Conservation (phyloP, 2,888 invertebrate species). For the Stenoptilia bipunctidactyla region DNA sequence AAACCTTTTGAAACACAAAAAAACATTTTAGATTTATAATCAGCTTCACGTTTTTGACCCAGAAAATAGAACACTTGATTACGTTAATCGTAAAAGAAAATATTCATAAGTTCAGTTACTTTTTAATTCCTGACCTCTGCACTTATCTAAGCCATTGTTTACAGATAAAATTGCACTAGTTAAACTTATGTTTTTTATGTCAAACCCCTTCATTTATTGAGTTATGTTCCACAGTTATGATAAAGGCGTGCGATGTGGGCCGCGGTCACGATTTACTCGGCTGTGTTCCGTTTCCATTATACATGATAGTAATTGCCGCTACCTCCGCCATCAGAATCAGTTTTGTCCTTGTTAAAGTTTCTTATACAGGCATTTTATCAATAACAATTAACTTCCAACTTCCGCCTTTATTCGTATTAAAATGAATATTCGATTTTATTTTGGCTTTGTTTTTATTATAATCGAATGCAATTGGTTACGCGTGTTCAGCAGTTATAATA, state of each 20-base stretch:
- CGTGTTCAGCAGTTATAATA: too few species aligned
- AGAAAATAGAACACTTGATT: too few species aligned
- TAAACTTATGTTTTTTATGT: neutral
- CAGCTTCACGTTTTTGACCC: too few species aligned
- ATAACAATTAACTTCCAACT: too few species aligned
- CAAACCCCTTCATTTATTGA: neutral
- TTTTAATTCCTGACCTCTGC: slow-evolving; percentile 2
- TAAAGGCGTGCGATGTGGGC: slow-evolving; percentile 19
- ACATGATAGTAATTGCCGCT: slow-evolving; percentile 31
- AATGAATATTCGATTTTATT: too few species aligned
- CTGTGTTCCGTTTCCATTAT: slow-evolving; percentile 51
- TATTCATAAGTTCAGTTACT: too few species aligned
- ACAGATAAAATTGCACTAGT: slow-evolving; percentile 10
- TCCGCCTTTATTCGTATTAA: too few species aligned
- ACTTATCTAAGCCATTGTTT: slow-evolving; percentile 5
- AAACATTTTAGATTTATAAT: too few species aligned
- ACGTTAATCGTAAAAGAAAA: too few species aligned
- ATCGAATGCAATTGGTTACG: too few species aligned
- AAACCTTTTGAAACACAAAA: too few species aligned
- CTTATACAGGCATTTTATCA: slow-evolving; percentile 1
- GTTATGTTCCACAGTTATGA: slow-evolving; percentile 4
- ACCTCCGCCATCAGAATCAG: slow-evolving; percentile 27
- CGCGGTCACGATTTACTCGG: slow-evolving; percentile 26
- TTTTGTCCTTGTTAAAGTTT: neutral
- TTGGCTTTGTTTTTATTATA: too few species aligned